Percentiles rank a stretch among this genome's conserved stretches.
phyloP scores from a whole-genome alignment of 1,140 invertebrate genomes.

The Mizuhopecten yessoensis region DNA sequence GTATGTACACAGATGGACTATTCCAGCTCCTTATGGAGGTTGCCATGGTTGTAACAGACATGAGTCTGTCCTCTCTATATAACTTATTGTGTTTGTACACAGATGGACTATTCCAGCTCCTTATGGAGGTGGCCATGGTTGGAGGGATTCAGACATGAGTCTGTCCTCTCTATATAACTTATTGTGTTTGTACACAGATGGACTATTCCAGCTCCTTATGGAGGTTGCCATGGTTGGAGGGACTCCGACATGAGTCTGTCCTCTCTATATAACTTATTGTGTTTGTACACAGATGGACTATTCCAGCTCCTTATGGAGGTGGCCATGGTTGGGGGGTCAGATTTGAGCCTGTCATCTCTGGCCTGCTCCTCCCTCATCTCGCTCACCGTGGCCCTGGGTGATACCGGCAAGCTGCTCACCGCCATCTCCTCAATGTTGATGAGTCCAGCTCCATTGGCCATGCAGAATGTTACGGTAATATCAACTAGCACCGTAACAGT shows the following conservation, averaged over 20 bases:
- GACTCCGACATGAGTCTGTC: background rate
- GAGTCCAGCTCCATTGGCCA: constrained; percentile 90
- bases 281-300: constrained; percentile 86
- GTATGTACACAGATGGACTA: too few species aligned
- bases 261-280: constrained; percentile 30
- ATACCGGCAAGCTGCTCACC: constrained; percentile 95
- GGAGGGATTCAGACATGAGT: constrained; percentile 58
- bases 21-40: constrained; percentile 91
- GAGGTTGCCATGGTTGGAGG: too few species aligned
- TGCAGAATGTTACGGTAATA: constrained; percentile 91
- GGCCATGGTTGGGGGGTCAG: constrained; percentile 84
- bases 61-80: too few species aligned
- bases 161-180: constrained; percentile 43
- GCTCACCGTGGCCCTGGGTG: constrained; percentile 94
- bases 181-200: constrained; percentile 79
- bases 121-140: constrained; percentile 90
- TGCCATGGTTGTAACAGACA: constrained; percentile 85
- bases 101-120: too few species aligned
- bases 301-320: constrained; percentile 92
- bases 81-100: too few species aligned
- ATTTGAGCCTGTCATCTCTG: constrained; percentile 88
- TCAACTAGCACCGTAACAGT: too few species aligned
- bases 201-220: too few species aligned
- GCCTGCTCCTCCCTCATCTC: constrained; percentile 95
- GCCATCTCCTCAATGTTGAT: constrained; percentile 94